phyloP scores from a whole-genome alignment of 2,888 invertebrate species.

The Nineta flava region DNA sequence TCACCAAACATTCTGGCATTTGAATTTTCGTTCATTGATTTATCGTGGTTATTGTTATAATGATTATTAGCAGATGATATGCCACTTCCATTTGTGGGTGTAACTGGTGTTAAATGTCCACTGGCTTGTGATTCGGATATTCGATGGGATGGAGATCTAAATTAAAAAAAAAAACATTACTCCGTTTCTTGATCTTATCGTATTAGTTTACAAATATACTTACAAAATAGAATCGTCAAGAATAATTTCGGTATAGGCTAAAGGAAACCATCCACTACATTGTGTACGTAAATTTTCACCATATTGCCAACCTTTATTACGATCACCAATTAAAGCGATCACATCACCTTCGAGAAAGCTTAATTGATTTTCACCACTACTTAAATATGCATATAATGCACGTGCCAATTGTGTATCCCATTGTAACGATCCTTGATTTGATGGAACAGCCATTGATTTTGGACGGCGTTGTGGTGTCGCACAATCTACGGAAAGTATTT shows the following conservation, averaged over 20 bases:
- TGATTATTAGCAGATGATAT: slow-evolving; percentile 21
- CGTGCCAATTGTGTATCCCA: slow-evolving; percentile 63
- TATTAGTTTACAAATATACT: slow-evolving; percentile 17
- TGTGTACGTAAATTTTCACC: slow-evolving; percentile 90
- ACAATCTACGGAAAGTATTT: slow-evolving; percentile 5
- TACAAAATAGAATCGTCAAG: slow-evolving; percentile 49
- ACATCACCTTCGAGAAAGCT: slow-evolving; percentile 84
- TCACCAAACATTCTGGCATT: slow-evolving; percentile 60
- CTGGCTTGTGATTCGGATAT: slow-evolving; percentile 12
- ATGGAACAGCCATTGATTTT: slow-evolving; percentile 46
- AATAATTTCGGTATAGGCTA: slow-evolving; percentile 81
- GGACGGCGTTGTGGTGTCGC: slow-evolving; percentile 35
- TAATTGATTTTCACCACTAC: slow-evolving; percentile 79
- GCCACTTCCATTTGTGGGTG: slow-evolving; percentile 19
- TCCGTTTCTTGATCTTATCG: neutral
- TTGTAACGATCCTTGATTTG: slow-evolving; percentile 24
- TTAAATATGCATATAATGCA: slow-evolving; percentile 79
- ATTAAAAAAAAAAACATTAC: neutral
- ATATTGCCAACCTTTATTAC: slow-evolving; percentile 93
- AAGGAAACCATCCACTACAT: slow-evolving; percentile 86
- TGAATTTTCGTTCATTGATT: slow-evolving; percentile 19
- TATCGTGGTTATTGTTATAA: slow-evolving; percentile 25
- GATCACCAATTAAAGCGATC: slow-evolving; percentile 73
- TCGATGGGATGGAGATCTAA: slow-evolving; percentile 21
- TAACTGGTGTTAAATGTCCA: slow-evolving; percentile 14